Evolutionary conservation across 2,888 invertebrate species (phyloP).

Genomic region (Chorisops tibialis): DNA sequence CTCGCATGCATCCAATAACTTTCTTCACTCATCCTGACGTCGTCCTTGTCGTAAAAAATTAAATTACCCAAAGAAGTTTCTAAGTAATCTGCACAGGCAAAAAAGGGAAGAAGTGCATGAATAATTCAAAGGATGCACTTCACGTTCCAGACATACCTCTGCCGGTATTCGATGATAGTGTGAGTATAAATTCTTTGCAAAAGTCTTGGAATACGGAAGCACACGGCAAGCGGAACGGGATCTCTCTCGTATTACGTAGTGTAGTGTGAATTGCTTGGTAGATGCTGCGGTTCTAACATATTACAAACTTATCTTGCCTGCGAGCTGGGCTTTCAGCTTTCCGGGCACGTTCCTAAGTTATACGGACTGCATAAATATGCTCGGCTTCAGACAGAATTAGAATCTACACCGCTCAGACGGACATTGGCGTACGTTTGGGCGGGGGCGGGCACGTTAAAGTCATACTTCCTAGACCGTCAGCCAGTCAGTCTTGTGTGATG

Average conservation of each 20-base stretch:
- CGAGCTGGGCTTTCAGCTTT: slow-evolving; percentile 2
- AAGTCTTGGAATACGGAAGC: not conserved
- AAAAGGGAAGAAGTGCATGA: slow-evolving; percentile 22
- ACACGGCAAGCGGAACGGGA: not conserved
- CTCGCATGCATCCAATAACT: too few species aligned
- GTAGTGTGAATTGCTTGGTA: not conserved
- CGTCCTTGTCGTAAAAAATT: slow-evolving; percentile 26
- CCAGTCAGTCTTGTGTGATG: too few species aligned
- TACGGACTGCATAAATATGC: slow-evolving; percentile 31
- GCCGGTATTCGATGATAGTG: not conserved
- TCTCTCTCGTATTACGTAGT: too few species aligned
- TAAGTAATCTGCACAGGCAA: slow-evolving; percentile 27
- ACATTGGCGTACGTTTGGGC: too few species aligned
- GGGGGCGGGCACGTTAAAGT: too few species aligned
- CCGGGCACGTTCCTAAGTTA: slow-evolving; percentile 27
- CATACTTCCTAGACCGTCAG: too few species aligned
- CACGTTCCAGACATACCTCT: slow-evolving; percentile 28
- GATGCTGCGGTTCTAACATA: slow-evolving; percentile 4
- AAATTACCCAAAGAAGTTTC: slow-evolving; percentile 29
- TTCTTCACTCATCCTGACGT: not conserved
- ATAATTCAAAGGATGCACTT: slow-evolving; percentile 27
- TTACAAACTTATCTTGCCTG: slow-evolving; percentile 11
- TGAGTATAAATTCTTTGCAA: not conserved
- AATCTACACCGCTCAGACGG: not conserved
- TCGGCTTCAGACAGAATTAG: slow-evolving; percentile 25